Evolutionary conservation across 2,888 invertebrate species (phyloP), one percentile per base, ranked within the genome.

Genomic region (Drosophila mettleri): DNA sequence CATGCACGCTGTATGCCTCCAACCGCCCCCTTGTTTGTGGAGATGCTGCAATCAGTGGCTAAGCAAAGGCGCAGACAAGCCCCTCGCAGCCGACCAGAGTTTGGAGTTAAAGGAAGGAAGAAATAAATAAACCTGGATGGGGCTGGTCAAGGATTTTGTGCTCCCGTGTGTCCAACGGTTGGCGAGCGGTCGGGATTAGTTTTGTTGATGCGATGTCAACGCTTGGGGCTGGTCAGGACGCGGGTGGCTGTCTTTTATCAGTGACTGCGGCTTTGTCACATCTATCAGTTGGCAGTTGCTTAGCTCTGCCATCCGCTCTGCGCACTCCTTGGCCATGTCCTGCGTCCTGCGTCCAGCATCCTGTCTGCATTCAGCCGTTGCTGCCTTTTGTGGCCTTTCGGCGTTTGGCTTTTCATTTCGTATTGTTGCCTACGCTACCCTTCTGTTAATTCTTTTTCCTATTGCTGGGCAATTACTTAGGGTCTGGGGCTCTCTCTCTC

Each of bases 131-230:
- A 53, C 49, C 20, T 22, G 46, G 18, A 27, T 27, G 16, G 27
- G 41, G 36, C 48, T 53, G 53, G 38, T 41, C 57, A 51, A 52
- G 49, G 55, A 54, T 53, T 57, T 43, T 48, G 54, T 46, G 57
- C 31, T 51, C 38, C 54, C 63, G 31, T 45, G 43, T 80, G 86
- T 83, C 74, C 71, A 85, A 78, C 82, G 69, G 76, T 78, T 66
- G 49, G 76, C 61, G 74, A 85, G 71, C 69, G 68, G 69, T 66
- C 55, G 67, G 70, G 74, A 83, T 83, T 83, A 86, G 80, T 79
- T 79, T 61, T 77, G 86, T 69, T 78, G 69, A 39, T 59, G 74
- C 36, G 38, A 36, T 54, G 61, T 58, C 62, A 54, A 54, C 49
- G 45, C 18, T 64, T 39, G n/a, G 29, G 43, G 16, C n/a, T 18